A percentile compares a stretch with the other conserved stretches of the same genome.
Evolutionary conservation across 2,888 invertebrate genomes (phyloP).

Genomic region (Acronicta psi): DNA sequence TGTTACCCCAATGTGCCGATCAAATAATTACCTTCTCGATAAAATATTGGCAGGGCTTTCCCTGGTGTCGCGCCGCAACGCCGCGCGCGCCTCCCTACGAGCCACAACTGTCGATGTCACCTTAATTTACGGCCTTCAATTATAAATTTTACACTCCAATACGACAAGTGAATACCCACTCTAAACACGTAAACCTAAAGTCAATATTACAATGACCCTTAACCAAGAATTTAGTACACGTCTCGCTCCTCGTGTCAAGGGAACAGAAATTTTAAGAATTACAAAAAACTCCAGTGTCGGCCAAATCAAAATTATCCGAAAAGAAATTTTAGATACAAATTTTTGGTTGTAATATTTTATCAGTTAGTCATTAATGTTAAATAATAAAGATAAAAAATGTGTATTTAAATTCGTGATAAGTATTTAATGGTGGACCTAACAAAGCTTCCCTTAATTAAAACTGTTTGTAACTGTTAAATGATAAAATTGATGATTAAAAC

Average conservation of each 20-base stretch:
- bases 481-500: constrained; percentile 78
- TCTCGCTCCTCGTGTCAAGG: constrained; percentile 43
- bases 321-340: constrained; percentile 27
- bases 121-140: constrained; percentile 89
- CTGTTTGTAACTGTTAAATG: constrained; percentile 72
- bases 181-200: constrained; percentile 40
- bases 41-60: constrained; percentile 83
- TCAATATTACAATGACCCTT: constrained; percentile 14
- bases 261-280: constrained; percentile 54
- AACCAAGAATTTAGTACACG: constrained; percentile 23
- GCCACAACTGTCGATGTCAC: constrained; percentile 89
- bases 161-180: constrained; percentile 46
- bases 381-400: constrained; percentile 70
- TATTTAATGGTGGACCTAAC: constrained; percentile 72
- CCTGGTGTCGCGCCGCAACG: constrained; percentile 60
- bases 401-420: constrained; percentile 71
- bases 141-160: constrained; percentile 81
- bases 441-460: constrained; percentile 83
- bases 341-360: constrained; percentile 48
- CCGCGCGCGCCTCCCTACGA: constrained; percentile 65
- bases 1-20: constrained; percentile 76
- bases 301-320: constrained; percentile 23
- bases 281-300: constrained; percentile 48
- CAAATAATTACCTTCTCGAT: constrained; percentile 86
- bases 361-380: constrained; percentile 57